Evolutionary conservation across 2,797 vertebrate genomes (phyloP).

Genomic region (Halcyon smyrnensis): DNA sequence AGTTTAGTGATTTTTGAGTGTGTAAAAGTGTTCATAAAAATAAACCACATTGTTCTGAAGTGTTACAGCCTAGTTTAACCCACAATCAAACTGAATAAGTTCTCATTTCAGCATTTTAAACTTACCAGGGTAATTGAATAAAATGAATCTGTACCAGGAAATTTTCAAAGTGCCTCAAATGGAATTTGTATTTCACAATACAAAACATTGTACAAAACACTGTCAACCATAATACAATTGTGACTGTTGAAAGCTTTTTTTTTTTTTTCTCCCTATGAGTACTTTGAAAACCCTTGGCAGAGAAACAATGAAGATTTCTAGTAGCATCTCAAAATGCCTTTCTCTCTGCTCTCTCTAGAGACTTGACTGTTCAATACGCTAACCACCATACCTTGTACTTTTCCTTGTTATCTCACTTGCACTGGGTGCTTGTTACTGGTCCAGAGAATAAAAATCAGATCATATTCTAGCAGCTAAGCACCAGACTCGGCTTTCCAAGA

Average conservation of each 20-base stretch:
- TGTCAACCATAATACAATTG: neutral
- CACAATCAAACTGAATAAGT: neutral
- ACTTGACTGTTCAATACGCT: neutral
- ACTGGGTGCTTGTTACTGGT: conserved; percentile 10
- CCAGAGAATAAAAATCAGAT: neutral
- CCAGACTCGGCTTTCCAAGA: neutral
- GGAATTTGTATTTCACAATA: conserved; percentile 37
- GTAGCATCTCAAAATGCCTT: conserved; percentile 25
- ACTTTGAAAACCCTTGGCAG: neutral
- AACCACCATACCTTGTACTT: neutral
- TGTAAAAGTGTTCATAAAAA: neutral
- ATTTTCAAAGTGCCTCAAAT: conserved; percentile 25
- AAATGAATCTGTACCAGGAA: neutral
- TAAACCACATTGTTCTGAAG: neutral
- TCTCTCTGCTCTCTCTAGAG: neutral
- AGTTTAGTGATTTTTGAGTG: neutral
- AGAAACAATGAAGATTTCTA: conserved; percentile 32
- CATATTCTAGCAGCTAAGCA: neutral
- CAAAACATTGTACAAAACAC: conserved; percentile 10
- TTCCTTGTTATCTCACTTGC: neutral
- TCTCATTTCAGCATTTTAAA: conserved; percentile 33
- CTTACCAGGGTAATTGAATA: neutral
- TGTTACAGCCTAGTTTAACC: neutral
- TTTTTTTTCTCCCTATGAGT: neutral
- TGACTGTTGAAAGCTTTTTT: conserved; percentile 11